Percentiles rank a stretch among this genome's conserved stretches.
phyloP scores from a whole-genome alignment of 2,113 vertebrate genomes.

The Tinamus guttatus region DNA sequence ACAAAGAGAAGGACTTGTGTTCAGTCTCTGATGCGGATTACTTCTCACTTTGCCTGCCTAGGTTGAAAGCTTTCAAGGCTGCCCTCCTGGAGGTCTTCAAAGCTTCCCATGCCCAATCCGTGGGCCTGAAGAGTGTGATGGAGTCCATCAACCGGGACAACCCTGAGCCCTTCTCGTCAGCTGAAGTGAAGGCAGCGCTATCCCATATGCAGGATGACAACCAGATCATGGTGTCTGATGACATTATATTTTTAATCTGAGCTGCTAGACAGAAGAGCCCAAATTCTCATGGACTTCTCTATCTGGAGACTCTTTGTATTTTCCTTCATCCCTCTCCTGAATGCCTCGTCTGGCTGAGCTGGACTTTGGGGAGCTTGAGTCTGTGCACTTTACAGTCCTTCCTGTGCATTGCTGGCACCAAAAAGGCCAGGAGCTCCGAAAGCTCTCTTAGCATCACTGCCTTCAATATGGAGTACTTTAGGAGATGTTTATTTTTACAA shows the following conservation, averaged over 20 bases:
- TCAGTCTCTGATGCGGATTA: neutral
- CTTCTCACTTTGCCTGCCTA: conserved; percentile 22
- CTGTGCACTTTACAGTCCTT: neutral
- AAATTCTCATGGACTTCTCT: accelerated
- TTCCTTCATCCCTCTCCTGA: neutral
- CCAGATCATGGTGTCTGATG: conserved; percentile 96
- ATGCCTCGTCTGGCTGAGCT: neutral
- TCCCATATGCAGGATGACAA: conserved; percentile 94
- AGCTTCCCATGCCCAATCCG: conserved; percentile 89
- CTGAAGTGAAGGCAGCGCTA: conserved; percentile 85
- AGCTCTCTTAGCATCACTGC: neutral
- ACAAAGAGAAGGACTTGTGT: neutral
- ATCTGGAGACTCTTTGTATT: neutral
- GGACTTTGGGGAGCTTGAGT: neutral
- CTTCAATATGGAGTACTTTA: neutral
- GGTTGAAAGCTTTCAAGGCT: conserved; percentile 92
- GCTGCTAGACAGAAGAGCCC: neutral
- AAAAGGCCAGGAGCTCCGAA: neutral
- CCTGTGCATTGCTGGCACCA: neutral
- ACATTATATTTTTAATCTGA: conserved; percentile 96
- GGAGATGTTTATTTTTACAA: neutral
- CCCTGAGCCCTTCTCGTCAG: conserved; percentile 76
- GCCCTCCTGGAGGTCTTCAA: conserved; percentile 90
- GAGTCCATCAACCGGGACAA: conserved; percentile 84
- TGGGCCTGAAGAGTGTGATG: conserved; percentile 84